These are phyloP conservation scores for Axis porcinus DNA, from an alignment of 2,113 vertebrate species.

Conservation along the genomic window DNA sequence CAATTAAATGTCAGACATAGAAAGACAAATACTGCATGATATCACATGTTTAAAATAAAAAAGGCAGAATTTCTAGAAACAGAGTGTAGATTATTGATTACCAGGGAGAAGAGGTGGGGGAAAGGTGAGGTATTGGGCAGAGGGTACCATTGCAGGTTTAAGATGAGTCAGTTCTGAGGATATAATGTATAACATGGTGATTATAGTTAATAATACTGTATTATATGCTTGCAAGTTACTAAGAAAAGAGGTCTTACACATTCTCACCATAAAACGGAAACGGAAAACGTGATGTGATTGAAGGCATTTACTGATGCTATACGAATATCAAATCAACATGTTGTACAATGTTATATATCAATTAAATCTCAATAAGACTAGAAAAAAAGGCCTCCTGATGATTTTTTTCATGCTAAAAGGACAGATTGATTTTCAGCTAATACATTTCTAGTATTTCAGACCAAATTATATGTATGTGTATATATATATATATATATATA, in stretches of 20 bases:
- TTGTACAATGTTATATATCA: neutral
- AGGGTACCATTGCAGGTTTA: neutral
- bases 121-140: neutral
- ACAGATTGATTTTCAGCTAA: neutral
- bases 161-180: neutral
- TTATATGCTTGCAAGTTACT: neutral
- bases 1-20: neutral
- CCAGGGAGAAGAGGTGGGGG: neutral
- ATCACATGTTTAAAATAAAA: neutral
- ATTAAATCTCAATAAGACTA: neutral
- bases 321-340: neutral
- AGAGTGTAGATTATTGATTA: neutral
- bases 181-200: neutral
- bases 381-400: neutral
- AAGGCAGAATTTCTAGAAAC: neutral
- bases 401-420: neutral
- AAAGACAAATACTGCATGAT: neutral
- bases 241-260: neutral
- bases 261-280: neutral
- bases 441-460: neutral
- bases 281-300: neutral
- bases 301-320: neutral
- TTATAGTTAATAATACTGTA: neutral
- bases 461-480: too few relatives aligned
- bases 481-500: neutral